These are phyloP conservation scores for Halcyon badia DNA, from an alignment of 2,797 vertebrate species.

Conservation along the genomic window DNA sequence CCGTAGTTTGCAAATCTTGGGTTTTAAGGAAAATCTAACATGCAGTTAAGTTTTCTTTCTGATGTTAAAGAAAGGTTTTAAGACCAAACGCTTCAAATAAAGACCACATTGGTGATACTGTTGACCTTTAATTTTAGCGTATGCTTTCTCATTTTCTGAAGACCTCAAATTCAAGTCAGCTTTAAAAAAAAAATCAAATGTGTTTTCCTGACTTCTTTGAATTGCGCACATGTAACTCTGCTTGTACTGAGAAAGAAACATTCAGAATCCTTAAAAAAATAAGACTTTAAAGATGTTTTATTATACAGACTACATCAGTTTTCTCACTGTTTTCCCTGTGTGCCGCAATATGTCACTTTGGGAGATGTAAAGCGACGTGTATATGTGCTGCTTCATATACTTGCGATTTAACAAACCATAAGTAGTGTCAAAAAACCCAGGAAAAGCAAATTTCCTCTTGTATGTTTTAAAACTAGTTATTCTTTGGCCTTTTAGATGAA, in stretches of 20 bases:
- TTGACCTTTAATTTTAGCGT: background rate
- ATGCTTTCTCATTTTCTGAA: background rate
- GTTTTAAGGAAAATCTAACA: background rate
- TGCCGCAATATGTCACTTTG: background rate
- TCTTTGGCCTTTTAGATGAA: background rate
- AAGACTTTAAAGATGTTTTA: background rate
- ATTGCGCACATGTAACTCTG: background rate
- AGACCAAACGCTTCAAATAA: background rate
- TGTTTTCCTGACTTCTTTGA: background rate
- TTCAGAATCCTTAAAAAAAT: background rate
- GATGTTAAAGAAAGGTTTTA: background rate
- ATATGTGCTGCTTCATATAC: background rate
- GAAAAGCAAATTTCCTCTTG: background rate
- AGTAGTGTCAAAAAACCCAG: background rate
- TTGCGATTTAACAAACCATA: background rate
- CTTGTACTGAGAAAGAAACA: background rate
- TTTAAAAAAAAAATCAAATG: background rate
- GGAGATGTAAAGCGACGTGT: background rate
- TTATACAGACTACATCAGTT: background rate
- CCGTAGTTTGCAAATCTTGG: background rate
- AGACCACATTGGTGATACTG: background rate
- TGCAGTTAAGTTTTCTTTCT: background rate
- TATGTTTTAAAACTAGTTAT: background rate
- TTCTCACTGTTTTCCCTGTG: background rate
- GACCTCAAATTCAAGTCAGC: background rate